Percentiles rank a stretch among this genome's conserved stretches.
Conservation (phyloP, 2,797 vertebrate species). For the Zenarchopterus dispar region DNA sequence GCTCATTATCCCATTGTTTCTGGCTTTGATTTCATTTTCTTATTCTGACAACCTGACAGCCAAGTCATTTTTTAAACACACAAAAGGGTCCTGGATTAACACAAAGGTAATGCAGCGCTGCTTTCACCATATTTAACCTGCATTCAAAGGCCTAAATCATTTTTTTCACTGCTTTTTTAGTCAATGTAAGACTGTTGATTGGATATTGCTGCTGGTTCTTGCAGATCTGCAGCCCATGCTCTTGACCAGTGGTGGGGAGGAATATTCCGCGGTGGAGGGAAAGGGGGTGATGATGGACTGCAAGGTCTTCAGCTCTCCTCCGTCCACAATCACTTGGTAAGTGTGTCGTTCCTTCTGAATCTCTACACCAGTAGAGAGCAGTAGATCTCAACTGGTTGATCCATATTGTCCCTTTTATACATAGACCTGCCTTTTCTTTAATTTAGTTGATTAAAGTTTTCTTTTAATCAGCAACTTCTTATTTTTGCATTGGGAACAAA, state of each 20-base stretch:
- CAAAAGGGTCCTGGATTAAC: conserved; percentile 29
- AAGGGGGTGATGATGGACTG: conserved; percentile 87
- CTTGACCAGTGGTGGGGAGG: conserved; percentile 85
- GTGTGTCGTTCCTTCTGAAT: conserved; percentile 7
- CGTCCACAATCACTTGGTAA: conserved; percentile 88
- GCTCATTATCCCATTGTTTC: conserved; percentile 64
- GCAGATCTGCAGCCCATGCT: conserved; percentile 91
- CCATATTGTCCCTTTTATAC: not conserved
- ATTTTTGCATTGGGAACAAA: not conserved
- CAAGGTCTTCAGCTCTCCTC: conserved; percentile 90
- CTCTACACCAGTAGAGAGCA: conserved; percentile 75
- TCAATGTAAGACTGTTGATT: conserved; percentile 9
- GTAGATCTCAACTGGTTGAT: conserved; percentile 57
- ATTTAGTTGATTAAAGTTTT: not conserved
- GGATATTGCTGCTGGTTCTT: conserved; percentile 33
- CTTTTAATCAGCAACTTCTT: too few species aligned
- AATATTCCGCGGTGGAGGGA: conserved; percentile 87
- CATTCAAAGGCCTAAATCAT: not conserved
- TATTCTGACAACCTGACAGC: conserved; percentile 52
- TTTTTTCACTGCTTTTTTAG: not conserved
- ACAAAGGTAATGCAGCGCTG: not conserved
- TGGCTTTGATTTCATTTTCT: conserved; percentile 52
- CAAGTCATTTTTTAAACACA: conserved; percentile 27
- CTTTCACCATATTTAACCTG: conserved; percentile 9
- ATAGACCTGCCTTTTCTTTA: conserved; percentile 12